A percentile compares a stretch with the other conserved stretches of the same genome.
Evolutionary conservation across 1,140 invertebrate genomes (phyloP).

Genomic region (Tenebrio molitor): DNA sequence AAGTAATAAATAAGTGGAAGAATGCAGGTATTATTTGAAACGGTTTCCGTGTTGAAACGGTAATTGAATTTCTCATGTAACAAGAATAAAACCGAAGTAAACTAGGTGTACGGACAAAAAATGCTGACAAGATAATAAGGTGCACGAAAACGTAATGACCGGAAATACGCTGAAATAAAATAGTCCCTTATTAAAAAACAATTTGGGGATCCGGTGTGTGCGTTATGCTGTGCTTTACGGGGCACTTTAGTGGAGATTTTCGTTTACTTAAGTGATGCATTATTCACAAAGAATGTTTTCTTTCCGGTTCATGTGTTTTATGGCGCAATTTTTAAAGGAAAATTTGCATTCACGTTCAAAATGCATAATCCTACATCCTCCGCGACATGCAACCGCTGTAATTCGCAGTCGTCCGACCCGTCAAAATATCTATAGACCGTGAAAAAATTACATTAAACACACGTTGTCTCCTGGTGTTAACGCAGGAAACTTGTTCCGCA

Average conservation of each 20-base stretch:
- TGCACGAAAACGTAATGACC: slow-evolving; percentile 36
- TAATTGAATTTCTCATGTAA: slow-evolving; percentile 52
- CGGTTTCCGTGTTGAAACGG: slow-evolving; percentile 45
- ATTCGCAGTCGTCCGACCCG: not conserved
- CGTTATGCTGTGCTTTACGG: slow-evolving; percentile 48
- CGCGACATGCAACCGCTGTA: slow-evolving; percentile 37
- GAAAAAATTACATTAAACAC: no score
- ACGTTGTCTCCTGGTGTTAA: no score
- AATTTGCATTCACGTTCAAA: slow-evolving; percentile 54
- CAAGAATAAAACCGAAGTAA: slow-evolving; percentile 35
- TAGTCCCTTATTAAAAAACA: slow-evolving; percentile 49
- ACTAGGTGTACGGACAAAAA: slow-evolving; percentile 15
- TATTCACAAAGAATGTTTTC: slow-evolving; percentile 56
- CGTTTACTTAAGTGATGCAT: slow-evolving; percentile 56
- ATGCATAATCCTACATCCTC: slow-evolving; percentile 49
- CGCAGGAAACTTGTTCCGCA: no score
- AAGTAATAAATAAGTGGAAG: slow-evolving; percentile 44
- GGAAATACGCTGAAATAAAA: slow-evolving; percentile 36
- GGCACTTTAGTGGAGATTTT: slow-evolving; percentile 52
- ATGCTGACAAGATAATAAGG: slow-evolving; percentile 49
- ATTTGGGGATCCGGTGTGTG: slow-evolving; percentile 46
- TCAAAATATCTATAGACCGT: slow-evolving; percentile 23
- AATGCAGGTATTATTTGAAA: slow-evolving; percentile 42
- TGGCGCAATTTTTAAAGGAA: slow-evolving; percentile 53
- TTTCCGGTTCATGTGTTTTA: slow-evolving; percentile 54